phyloP scores from a whole-genome alignment of 92 coral and sea anemone genomes.

The Pocillopora meandrina region DNA sequence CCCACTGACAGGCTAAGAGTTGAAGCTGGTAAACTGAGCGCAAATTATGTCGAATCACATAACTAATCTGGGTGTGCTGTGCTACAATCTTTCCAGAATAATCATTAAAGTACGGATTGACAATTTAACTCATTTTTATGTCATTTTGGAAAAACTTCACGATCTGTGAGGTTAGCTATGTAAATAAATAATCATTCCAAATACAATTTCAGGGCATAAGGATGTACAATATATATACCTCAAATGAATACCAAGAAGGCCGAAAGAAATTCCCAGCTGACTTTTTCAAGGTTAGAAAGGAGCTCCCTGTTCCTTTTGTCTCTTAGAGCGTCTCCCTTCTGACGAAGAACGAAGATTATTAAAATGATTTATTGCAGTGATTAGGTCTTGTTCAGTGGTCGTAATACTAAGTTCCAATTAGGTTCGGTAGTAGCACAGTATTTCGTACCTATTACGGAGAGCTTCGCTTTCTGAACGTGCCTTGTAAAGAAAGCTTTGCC shows the following conservation, averaged over 20 bases:
- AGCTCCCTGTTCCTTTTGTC: neutral
- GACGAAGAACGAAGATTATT: too few species aligned
- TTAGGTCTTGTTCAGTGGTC: too few species aligned
- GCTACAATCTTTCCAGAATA: constrained; percentile 3
- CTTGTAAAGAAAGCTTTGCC: too few species aligned
- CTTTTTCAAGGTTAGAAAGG: neutral
- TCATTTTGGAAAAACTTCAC: constrained; percentile 1
- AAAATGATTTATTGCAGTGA: too few species aligned
- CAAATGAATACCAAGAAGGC: constrained; percentile 3
- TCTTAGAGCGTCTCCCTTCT: too few species aligned
- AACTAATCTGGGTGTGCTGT: constrained; percentile 4
- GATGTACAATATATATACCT: neutral
- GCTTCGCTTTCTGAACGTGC: too few species aligned
- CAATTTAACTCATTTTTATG: neutral
- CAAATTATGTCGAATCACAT: neutral
- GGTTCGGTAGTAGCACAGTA: too few species aligned
- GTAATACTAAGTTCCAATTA: too few species aligned
- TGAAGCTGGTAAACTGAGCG: too few species aligned
- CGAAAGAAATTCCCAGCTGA: neutral
- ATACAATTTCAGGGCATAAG: neutral
- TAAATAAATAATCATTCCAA: neutral
- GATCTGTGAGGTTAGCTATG: neutral
- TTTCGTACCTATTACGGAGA: too few species aligned
- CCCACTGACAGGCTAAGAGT: too few species aligned
- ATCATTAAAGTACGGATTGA: neutral